These are phyloP conservation scores for Mirza zaza DNA, from an alignment of 2,113 vertebrate species.

Conservation along the genomic window DNA sequence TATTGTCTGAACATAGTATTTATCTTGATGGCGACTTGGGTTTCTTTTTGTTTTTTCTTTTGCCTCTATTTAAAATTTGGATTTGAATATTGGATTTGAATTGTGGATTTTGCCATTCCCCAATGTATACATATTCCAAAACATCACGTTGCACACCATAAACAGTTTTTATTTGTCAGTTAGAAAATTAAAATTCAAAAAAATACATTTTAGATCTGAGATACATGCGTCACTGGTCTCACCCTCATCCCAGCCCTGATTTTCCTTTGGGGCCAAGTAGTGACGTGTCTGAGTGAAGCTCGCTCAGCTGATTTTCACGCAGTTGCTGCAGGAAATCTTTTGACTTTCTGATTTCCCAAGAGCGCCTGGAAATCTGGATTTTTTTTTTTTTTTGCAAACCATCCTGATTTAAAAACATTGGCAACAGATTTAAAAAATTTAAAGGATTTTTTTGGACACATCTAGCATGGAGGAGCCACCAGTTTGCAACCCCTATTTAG, in stretches of 20 bases:
- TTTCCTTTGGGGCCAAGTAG: neutral
- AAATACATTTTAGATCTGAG: neutral
- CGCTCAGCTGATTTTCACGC: neutral
- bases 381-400: neutral
- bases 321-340: neutral
- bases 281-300: neutral
- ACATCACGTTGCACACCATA: neutral
- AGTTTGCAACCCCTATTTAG: neutral
- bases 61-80: too few species aligned
- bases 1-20: neutral
- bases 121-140: neutral
- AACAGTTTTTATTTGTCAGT: neutral
- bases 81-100: too few species aligned
- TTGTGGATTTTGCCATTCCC: too few species aligned
- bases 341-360: neutral
- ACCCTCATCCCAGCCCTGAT: neutral
- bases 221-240: neutral
- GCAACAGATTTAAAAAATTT: neutral
- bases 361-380: neutral
- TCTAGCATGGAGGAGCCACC: fast-evolving
- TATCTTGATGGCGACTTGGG: neutral
- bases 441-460: neutral
- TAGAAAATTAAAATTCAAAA: neutral
- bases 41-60: too few species aligned
- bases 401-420: neutral